Conservation (phyloP, 1,140 invertebrate species). For the Drosophila repletoides region DNA sequence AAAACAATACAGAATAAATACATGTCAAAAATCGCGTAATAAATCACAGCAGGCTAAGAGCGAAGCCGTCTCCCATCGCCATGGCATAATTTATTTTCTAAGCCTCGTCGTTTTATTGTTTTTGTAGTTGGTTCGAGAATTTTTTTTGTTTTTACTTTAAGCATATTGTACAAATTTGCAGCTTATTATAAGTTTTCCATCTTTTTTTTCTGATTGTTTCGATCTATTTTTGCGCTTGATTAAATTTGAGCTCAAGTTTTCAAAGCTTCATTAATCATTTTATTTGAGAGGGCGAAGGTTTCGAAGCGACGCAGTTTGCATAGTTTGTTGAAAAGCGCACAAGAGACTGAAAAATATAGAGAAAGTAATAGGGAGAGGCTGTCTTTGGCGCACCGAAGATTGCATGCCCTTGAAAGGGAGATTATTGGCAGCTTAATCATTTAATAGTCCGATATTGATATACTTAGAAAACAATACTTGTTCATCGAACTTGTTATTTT, state of each 20-base stretch:
- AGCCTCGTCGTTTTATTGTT: conserved; percentile 45
- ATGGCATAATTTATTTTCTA: conserved; percentile 71
- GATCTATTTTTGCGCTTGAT: conserved; percentile 73
- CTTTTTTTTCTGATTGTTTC: conserved; percentile 62
- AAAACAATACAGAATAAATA: conserved; percentile 43
- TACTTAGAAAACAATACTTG: no score
- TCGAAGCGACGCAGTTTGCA: conserved; percentile 19
- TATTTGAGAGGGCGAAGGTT: conserved; percentile 18
- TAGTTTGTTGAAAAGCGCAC: conserved; percentile 13
- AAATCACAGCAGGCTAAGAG: conserved; percentile 54
- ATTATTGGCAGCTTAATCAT: no score
- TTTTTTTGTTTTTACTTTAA: conserved; percentile 22
- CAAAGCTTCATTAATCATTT: conserved; percentile 75
- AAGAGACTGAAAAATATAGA: conserved; percentile 10
- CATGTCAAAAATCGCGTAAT: conserved; percentile 72
- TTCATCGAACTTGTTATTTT: no score
- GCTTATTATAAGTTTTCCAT: conserved; percentile 71
- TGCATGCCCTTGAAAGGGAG: no score
- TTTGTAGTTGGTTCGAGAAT: conserved; percentile 26
- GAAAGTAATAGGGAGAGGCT: conserved; percentile 5
- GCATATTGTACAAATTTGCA: conserved; percentile 67
- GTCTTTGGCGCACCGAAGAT: no score
- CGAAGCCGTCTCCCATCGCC: conserved; percentile 7
- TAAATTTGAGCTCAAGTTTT: conserved; percentile 73
- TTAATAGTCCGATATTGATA: no score